Base-by-base conservation (phyloP, 2,113 vertebrate genomes). In the Tretioscincus oriximinensis region DNA sequence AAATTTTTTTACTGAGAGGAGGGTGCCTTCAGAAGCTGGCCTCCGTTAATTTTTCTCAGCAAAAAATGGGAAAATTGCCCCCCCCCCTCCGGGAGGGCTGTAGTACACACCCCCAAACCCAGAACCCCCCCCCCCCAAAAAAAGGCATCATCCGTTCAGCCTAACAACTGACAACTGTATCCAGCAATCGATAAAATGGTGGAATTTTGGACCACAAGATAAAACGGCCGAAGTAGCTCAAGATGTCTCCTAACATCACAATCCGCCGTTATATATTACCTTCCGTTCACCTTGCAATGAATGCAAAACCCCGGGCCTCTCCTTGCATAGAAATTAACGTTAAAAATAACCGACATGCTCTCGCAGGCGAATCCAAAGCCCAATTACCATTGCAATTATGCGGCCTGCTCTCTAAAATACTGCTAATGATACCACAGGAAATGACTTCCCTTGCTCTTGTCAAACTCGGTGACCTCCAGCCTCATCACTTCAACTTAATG, bases 321-420 rank as follows among this genome's bases (percentile, higher is more conserved):
- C 68, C 18, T 80, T 58, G 76, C 76, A 71, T 74, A 83, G 70
- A 83, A 5, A 35, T 11, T 74, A 86, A 91, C 63, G 77, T 26
- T 78, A 86, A 88, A 85, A 86, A 87, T 84, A 75, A 84, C 82
- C 76, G 64, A 18, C 0, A 0, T 77, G 76, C 64, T 83, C 82
- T 86, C 66, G 18, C 82, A 85, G 87, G 75, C 89, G 89, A 91
- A 89, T 90, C 70, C 76, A 83, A 81, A 47, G 76, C 70, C 51
- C 71, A 91, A 91, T 89, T 91, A 89, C 84, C 86, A 88, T 77
- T 80, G 85, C 77, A 91, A 92, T 90, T 90, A 86, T 73, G 79
- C 85, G 84, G 18, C 82, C 84, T 86, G 73, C 66, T 89, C 83
- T 88, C 69, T 85, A 75, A 90, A 83, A 76, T 21, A 84, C 72